A percentile compares a stretch with the other conserved stretches of the same genome.
phyloP scores from a whole-genome alignment of 2,113 vertebrate species.

The Psephotus haematonotus region DNA sequence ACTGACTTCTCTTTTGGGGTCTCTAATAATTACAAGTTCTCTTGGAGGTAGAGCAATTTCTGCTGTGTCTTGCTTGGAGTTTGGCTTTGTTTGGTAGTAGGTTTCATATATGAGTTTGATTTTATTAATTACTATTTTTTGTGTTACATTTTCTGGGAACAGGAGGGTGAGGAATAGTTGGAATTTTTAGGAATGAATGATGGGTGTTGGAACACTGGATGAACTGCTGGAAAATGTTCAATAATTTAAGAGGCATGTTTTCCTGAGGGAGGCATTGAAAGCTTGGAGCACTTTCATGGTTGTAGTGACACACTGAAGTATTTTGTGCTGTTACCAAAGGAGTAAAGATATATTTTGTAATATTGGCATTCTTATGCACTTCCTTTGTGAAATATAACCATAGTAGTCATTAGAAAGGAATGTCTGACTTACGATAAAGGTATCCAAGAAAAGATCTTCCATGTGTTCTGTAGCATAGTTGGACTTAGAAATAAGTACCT shows the following conservation, averaged over 20 bases:
- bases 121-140: neutral
- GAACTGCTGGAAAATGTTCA: neutral
- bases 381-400: neutral
- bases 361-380: neutral
- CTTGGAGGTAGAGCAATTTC: neutral
- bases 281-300: neutral
- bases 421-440: neutral
- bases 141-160: neutral
- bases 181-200: neutral
- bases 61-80: neutral
- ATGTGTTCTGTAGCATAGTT: neutral
- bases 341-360: neutral
- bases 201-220: neutral
- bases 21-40: rapidly evolving
- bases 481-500: neutral
- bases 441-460: neutral
- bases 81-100: neutral
- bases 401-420: neutral
- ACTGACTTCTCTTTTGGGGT: neutral
- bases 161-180: neutral
- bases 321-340: neutral
- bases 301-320: neutral
- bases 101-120: neutral
- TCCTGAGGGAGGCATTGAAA: neutral
- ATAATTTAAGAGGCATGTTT: neutral